Percentiles rank a stretch among this genome's conserved stretches.
phyloP scores from a whole-genome alignment of 2,797 vertebrate genomes.

The Silurus aristotelis region DNA sequence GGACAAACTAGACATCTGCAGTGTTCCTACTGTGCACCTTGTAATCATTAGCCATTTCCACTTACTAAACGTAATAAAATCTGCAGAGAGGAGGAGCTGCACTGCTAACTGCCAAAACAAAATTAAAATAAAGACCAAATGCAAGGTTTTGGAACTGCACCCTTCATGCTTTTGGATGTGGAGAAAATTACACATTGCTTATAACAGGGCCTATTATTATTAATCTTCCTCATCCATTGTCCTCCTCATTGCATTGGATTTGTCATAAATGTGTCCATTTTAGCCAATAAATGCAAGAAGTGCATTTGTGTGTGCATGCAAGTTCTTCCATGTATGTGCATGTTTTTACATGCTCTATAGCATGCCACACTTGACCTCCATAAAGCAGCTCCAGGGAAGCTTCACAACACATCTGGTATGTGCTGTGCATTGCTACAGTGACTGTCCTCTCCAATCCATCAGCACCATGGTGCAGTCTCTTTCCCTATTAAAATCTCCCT shows the following conservation, averaged over 20 bases:
- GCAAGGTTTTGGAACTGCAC: neutral
- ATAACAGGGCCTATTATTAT: neutral
- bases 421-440: slow-evolving; percentile 69
- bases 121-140: slow-evolving; percentile 54
- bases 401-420: slow-evolving; percentile 79
- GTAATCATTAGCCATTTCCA: neutral
- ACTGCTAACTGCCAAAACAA: slow-evolving; percentile 45
- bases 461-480: slow-evolving; percentile 74
- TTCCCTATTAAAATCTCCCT: slow-evolving; percentile 31
- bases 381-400: slow-evolving; percentile 73
- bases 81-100: slow-evolving; percentile 44
- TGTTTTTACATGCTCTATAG: slow-evolving; percentile 53
- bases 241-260: neutral
- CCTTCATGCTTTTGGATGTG: neutral
- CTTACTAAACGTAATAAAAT: slow-evolving; percentile 51
- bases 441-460: slow-evolving; percentile 78
- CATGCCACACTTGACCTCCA: slow-evolving; percentile 74
- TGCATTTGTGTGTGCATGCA: slow-evolving; percentile 13
- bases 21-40: neutral
- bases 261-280: slow-evolving; percentile 44
- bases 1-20: neutral
- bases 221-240: neutral
- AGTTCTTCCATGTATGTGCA: slow-evolving; percentile 20
- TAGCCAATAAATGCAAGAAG: neutral
- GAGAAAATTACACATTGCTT: neutral